Conservation (phyloP, 2,888 invertebrate species). For the Brassicogethes aeneus region DNA sequence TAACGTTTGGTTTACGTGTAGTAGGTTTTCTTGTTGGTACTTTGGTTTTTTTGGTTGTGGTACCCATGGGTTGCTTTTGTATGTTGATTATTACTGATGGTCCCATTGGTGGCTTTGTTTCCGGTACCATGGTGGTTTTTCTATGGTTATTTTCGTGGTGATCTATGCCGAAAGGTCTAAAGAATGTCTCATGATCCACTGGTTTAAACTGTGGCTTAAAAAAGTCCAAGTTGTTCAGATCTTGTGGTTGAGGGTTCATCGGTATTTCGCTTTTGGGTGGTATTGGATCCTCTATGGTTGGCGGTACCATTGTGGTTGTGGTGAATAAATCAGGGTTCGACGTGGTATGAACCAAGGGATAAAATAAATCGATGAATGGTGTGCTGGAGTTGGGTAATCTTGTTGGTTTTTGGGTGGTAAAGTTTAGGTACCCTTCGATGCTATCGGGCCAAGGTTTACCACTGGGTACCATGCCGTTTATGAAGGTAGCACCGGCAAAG, state of each 20-base stretch:
- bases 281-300: neutral
- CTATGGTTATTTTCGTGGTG: too few species aligned
- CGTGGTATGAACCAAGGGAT: too few species aligned
- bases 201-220: neutral
- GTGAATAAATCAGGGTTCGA: neutral
- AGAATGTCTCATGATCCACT: too few species aligned
- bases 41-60: too few species aligned
- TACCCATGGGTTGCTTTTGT: too few species aligned
- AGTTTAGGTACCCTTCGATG: slow-evolving; percentile 6
- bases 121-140: too few species aligned
- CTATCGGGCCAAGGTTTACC: slow-evolving; percentile 12
- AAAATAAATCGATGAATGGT: neutral
- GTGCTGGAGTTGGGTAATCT: too few species aligned
- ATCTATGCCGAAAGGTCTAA: too few species aligned
- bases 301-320: neutral
- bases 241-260: neutral
- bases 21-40: too few species aligned
- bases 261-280: neutral
- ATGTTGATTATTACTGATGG: too few species aligned
- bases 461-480: slow-evolving; percentile 5
- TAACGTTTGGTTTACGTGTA: too few species aligned
- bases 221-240: neutral
- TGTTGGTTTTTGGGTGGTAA: neutral
- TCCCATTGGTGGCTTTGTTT: too few species aligned
- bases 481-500: slow-evolving; percentile 7